Base-by-base conservation (phyloP, 2,113 vertebrate species). In the Macrotus californicus region DNA sequence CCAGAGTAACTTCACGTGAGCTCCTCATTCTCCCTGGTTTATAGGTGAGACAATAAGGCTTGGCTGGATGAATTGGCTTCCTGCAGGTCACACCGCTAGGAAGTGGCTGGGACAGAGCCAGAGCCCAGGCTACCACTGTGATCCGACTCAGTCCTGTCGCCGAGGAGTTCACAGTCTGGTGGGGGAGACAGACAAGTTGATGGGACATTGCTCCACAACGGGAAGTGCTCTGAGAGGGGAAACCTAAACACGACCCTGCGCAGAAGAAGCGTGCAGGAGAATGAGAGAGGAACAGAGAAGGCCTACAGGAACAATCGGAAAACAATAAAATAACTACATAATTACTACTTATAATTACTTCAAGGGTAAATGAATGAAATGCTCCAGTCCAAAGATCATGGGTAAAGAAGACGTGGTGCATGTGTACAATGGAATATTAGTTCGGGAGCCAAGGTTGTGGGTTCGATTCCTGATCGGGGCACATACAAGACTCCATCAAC, bases 141-240 rank as follows among this genome's bases (percentile, higher is more conserved):
- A 70, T 54, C 41, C 0, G 19, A 34, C 6, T 56, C 26, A 16
- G 34, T 48, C 41, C 70, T 29, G 56, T 22, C 56, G 7, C 6
- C 4, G 8, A 7, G 15, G 41, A 7, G 7, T 19, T 82, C 15
- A n/a, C 19, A 7, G 10, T 69, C 81, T 21, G 50, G 70, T 0
- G 7, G 72, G 21, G 13, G 22, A 31, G 50, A 75, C 3, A 43
- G 29, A 46, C 36, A 36, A 7, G n/a, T 26, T 2, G 6, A 12
- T 0, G 6, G 13, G n/a, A 54, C 50, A 31, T 4, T 0, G 16
- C 12, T 59, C 1, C 41, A 7, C 0, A 15, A 10, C 5, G 22
- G 18, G 36, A 72, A 36, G 52, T 22, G 39, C 34, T 43, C 43
- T 72, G 70, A 26, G 48, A 8, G 52, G 21, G 48, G 50, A 22